Base-by-base conservation (phyloP, 2,888 invertebrate species). In the Lycocerus yunnanus region DNA sequence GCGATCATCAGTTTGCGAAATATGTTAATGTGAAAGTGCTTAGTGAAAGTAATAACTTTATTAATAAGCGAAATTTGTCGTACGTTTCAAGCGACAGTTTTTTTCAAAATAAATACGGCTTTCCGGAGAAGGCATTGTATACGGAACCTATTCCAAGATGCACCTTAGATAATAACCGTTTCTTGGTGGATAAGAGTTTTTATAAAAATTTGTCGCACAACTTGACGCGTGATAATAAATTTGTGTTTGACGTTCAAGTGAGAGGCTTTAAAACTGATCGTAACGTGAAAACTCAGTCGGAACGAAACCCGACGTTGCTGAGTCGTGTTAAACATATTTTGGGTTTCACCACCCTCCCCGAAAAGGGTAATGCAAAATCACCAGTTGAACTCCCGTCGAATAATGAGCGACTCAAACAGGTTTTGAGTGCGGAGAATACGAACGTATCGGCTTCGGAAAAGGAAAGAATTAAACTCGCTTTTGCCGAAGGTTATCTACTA, bases 401-500 rank as follows among this genome's bases (percentile, higher is more conserved):
- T 78, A 84, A 88, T 60, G 87, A 90, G 4, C 86, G 87, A 61
- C 72, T 89, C 6, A 90, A 90, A 78, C 90, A 89, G 67, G 82
- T 90, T 61, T 87, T 93, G 43, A 88, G 85, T 20, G 89, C 89
- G 16, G 89, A 90, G 67, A 88, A 88, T 60, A 78, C 88, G 18
- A 86, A 87, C 73, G 79, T 87, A 18, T 81, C 83, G 58, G 86
- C 85, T 82, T 83, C 88, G 79, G 92, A 95, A 85, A 92, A 92
- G 79, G 92, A 93, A 80, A 91, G 92, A 83, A 89, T 96, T 72
- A 96, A 96, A 88, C 90, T 96, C 73, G 97, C 97, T 0, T 97
- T 97, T 88, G 96, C 96, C 43, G 97, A 97, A 86, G 97, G 97
- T 0, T 97, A 96, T 84, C 85, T 95, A 75, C 93, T 95, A 69